phyloP scores from a whole-genome alignment of 2,113 vertebrate genomes.

The Calonectris borealis region DNA sequence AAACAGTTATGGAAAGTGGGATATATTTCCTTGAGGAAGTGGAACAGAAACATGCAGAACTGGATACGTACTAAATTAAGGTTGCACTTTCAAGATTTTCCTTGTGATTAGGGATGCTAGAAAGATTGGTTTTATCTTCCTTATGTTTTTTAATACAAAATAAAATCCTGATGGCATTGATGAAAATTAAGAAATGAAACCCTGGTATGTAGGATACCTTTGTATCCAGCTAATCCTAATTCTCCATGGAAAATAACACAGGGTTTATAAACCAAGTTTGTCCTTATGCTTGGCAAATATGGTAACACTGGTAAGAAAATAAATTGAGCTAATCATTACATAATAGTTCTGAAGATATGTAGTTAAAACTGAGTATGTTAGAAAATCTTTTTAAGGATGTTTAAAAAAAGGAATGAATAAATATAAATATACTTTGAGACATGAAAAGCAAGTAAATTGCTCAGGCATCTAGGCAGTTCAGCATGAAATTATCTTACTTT shows the following conservation, averaged over 20 bases:
- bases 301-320: not conserved
- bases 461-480: not conserved
- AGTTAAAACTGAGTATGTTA: not conserved
- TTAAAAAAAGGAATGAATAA: not conserved
- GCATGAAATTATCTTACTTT: not conserved
- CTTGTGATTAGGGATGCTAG: not conserved
- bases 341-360: not conserved
- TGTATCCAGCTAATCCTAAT: not conserved
- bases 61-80: not conserved
- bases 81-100: not conserved
- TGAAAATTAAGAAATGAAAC: not conserved
- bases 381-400: not conserved
- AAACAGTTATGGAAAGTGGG: not conserved
- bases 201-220: not conserved
- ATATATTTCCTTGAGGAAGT: not conserved
- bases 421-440: not conserved
- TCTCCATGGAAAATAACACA: not conserved
- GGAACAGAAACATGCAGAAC: not conserved
- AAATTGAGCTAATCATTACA: not conserved
- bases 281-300: not conserved
- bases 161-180: not conserved
- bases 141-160: not conserved
- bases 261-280: not conserved
- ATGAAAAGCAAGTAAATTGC: not conserved
- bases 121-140: not conserved